phyloP scores from a whole-genome alignment of 2,888 invertebrate species.

The Sycophila texana region DNA sequence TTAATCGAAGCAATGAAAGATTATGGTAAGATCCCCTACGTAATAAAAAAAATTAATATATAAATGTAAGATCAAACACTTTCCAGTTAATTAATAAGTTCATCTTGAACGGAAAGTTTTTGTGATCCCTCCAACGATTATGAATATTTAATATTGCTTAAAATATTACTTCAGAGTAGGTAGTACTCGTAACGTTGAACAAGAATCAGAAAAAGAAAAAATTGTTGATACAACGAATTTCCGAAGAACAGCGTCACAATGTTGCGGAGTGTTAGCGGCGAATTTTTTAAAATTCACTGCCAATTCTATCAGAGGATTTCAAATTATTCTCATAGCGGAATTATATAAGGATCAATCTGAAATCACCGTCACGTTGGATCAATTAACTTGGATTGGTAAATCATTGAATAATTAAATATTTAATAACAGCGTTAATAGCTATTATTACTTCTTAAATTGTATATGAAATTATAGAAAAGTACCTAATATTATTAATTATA shows the following conservation, averaged over 20 bases:
- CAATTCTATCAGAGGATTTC: conserved; percentile 29
- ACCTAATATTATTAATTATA: too few relatives aligned
- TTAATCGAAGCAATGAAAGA: too few relatives aligned
- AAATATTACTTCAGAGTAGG: conserved; percentile 38
- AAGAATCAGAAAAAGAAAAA: neutral
- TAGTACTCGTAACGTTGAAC: conserved; percentile 9
- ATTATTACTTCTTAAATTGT: too few relatives aligned
- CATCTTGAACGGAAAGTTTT: too few relatives aligned
- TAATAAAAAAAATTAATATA: too few relatives aligned
- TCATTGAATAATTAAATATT: neutral
- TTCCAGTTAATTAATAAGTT: too few relatives aligned
- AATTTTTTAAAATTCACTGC: conserved; percentile 30
- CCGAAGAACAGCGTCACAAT: conserved; percentile 33
- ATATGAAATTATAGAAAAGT: too few relatives aligned
- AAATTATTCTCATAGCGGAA: conserved; percentile 48
- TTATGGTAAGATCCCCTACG: too few relatives aligned
- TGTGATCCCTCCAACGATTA: too few relatives aligned
- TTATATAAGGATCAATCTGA: conserved; percentile 24
- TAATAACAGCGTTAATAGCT: neutral
- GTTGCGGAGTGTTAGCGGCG: conserved; percentile 34
- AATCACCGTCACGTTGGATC: conserved; percentile 25
- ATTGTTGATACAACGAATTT: neutral
- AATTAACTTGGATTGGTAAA: conserved; percentile 47
- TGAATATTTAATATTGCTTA: neutral
- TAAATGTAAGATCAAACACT: too few relatives aligned